These are phyloP conservation scores for Staurois parvus DNA, from an alignment of 2,797 vertebrate species.

Conservation along the genomic window DNA sequence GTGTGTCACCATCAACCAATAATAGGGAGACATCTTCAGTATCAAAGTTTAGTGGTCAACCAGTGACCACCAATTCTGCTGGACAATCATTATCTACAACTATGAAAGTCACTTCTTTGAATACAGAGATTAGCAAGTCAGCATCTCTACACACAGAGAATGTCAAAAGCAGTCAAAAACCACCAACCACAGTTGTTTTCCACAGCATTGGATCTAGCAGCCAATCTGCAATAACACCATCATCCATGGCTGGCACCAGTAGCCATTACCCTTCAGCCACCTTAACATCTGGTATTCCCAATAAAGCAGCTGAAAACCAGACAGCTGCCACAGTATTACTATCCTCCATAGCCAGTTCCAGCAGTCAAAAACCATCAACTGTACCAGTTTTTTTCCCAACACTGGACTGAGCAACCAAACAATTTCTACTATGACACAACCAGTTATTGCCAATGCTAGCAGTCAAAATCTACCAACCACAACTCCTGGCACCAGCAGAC, in stretches of 20 bases:
- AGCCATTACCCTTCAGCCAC: neutral
- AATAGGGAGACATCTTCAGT: neutral
- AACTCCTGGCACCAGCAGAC: neutral
- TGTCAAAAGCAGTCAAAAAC: neutral
- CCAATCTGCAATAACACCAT: neutral
- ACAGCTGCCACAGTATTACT: neutral
- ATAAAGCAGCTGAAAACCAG: neutral
- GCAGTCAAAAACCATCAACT: neutral
- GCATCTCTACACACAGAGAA: no score
- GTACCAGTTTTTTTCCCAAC: neutral
- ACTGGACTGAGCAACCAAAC: neutral
- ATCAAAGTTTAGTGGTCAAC: no score
- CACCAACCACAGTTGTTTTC: neutral
- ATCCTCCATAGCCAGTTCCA: neutral
- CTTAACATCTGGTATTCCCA: neutral
- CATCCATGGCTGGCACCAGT: neutral
- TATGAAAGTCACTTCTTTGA: no score
- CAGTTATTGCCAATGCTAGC: neutral
- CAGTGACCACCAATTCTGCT: no score
- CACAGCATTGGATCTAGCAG: neutral
- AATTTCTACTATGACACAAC: neutral
- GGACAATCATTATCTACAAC: no score
- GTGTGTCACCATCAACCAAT: neutral
- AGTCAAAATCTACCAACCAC: neutral
- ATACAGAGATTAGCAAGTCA: no score